Conservation (phyloP, 2,797 vertebrate species). For the Falco peregrinus region DNA sequence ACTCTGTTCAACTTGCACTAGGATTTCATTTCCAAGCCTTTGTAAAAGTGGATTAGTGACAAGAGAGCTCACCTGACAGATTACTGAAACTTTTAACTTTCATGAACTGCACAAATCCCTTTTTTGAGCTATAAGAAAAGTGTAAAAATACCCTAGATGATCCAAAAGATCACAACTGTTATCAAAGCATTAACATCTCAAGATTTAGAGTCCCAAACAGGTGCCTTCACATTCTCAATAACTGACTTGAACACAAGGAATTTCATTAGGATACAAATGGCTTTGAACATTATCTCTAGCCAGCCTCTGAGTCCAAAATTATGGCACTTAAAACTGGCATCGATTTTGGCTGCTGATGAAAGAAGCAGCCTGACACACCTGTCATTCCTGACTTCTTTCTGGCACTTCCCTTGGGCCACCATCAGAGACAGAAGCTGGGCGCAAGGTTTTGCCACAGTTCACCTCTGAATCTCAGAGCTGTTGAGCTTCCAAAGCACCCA, state of each 20-base stretch:
- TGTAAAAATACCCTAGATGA: not conserved
- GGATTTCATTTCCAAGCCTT: not conserved
- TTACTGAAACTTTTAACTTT: not conserved
- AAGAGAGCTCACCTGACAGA: not conserved
- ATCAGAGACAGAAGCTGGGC: not conserved
- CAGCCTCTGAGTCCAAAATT: not conserved
- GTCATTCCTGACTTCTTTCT: not conserved
- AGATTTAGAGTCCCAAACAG: not conserved
- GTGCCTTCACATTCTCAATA: not conserved
- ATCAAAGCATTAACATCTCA: not conserved
- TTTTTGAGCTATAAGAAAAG: not conserved
- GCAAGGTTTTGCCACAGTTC: not conserved
- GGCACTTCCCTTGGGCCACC: not conserved
- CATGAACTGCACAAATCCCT: not conserved
- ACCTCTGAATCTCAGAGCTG: not conserved
- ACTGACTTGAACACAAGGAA: not conserved
- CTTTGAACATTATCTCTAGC: not conserved
- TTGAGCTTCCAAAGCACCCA: not conserved
- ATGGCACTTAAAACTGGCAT: not conserved
- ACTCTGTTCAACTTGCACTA: not conserved
- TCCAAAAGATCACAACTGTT: not conserved
- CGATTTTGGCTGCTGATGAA: not conserved
- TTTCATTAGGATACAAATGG: not conserved
- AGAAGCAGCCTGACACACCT: not conserved
- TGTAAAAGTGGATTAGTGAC: not conserved